A percentile compares a stretch with the other conserved stretches of the same genome.
phyloP scores from a whole-genome alignment of 2,888 invertebrate species.

The Aethes cnicana region DNA sequence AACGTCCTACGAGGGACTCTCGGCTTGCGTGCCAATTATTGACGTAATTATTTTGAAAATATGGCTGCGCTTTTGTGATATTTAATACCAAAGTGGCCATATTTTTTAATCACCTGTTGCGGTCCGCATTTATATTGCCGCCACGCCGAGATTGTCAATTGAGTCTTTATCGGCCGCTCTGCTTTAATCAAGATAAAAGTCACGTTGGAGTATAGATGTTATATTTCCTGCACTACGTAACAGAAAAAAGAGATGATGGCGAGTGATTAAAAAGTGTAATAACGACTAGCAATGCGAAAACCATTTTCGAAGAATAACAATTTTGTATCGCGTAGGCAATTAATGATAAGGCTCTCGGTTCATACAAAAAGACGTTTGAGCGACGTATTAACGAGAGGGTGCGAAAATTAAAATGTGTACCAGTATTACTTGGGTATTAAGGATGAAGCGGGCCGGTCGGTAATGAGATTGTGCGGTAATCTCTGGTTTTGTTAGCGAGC shows the following conservation, averaged over 20 bases:
- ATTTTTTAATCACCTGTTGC: slow-evolving; percentile 66
- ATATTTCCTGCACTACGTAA: slow-evolving; percentile 6
- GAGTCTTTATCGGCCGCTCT: slow-evolving; percentile 56
- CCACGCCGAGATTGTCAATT: slow-evolving; percentile 65
- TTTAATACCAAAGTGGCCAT: slow-evolving; percentile 69
- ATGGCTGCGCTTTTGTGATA: slow-evolving; percentile 71
- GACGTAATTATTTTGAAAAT: slow-evolving; percentile 81
- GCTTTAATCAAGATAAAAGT: slow-evolving; percentile 45
- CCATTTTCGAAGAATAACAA: slow-evolving; percentile 1
- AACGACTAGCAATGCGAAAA: not conserved
- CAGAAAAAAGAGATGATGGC: slow-evolving; percentile 32
- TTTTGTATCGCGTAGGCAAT: slow-evolving; percentile 22
- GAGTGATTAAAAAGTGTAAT: slow-evolving; percentile 27
- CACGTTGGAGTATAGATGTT: slow-evolving; percentile 31
- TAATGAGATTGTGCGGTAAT: slow-evolving; percentile 68
- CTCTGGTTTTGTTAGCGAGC: slow-evolving; percentile 61
- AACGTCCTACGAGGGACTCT: slow-evolving; percentile 56
- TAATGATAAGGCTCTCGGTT: slow-evolving; percentile 20
- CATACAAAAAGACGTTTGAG: slow-evolving; percentile 32
- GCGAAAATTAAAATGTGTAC: slow-evolving; percentile 59
- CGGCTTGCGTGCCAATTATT: slow-evolving; percentile 78
- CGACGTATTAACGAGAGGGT: slow-evolving; percentile 47
- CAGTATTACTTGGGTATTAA: slow-evolving; percentile 55
- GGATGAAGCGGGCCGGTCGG: slow-evolving; percentile 46
- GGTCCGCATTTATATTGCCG: slow-evolving; percentile 55